Evolutionary conservation across 1,140 invertebrate genomes (phyloP), one percentile per base, ranked within the genome.

Genomic region (Zaprionus nigranus): DNA sequence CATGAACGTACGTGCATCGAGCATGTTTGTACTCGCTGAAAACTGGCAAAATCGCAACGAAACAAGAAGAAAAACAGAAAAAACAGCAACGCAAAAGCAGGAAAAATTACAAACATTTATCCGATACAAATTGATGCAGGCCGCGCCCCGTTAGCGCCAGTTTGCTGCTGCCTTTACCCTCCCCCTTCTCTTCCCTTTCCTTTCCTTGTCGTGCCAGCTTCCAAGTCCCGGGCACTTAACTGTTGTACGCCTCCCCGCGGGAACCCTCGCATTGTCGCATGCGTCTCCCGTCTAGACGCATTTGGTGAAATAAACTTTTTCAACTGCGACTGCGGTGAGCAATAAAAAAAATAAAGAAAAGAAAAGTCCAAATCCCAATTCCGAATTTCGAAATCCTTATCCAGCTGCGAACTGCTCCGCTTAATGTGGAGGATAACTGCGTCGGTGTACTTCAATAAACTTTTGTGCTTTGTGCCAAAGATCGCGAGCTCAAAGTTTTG

Each of bases 261-360:
- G n/a, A 13, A 43, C 9, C 13, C 49, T 13, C 28, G 13, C 9
- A 34, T 11, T 34, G 30, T 34, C 30, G 30, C 30, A 3, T 34
- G 12, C 54, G 11, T 59, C 30, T 22, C 70, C 30, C 30, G 78
- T 79, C 75, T 79, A 79, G 78, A 74, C 78, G 60, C 68, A 68
- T 69, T 75, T 75, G 65, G 22, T 9, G 53, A 69, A 78, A 70
- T 75, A 70, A 75, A 71, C 54, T 63, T 78, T 56, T 63, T 78
- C 60, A 56, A 74, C 67, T 70, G 56, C 30, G 56, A 43, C 46
- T 65, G 46, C 9, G 73, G 46, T 17, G 36, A 36, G 69, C 75
- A 74, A 69, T 78, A 77, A 79, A 77, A 75, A 75, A 58, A 34
- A 6, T 7, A 6, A 34, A 34, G 9, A 34, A 34, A 3, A 30